A percentile compares a stretch with the other conserved stretches of the same genome.
Evolutionary conservation across 1,140 invertebrate genomes (phyloP).

Genomic region (Leptopilina clavipes): DNA sequence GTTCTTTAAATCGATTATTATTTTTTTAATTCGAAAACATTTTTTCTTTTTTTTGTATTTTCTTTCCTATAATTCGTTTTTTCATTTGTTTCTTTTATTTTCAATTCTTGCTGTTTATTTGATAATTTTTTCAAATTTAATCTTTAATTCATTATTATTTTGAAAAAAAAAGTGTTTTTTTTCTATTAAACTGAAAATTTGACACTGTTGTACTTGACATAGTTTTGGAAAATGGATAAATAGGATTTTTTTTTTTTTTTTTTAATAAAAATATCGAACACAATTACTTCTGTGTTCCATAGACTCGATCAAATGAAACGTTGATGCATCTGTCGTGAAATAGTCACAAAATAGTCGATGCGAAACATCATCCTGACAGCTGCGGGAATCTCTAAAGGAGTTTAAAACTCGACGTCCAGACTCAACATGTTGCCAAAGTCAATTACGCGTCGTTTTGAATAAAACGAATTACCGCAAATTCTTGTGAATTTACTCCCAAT

Average conservation of each 20-base stretch:
- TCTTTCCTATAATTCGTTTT: neutral
- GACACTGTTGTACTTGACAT: neutral
- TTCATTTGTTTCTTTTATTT: neutral
- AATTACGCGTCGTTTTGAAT: slow-evolving; percentile 31
- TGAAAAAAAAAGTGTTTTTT: too few relatives aligned
- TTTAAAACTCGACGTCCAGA: slow-evolving; percentile 32
- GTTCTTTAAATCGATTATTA: too few relatives aligned
- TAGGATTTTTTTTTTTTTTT: neutral
- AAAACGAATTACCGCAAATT: slow-evolving; percentile 15
- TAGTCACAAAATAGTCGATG: neutral
- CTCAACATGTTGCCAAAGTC: slow-evolving; percentile 14
- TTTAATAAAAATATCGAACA: slow-evolving; percentile 4
- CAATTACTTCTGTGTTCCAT: too few relatives aligned
- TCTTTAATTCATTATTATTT: too few relatives aligned
- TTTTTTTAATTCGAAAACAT: neutral
- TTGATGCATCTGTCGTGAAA: slow-evolving; percentile 7
- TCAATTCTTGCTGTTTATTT: neutral
- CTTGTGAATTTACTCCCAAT: neutral
- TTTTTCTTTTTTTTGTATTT: neutral
- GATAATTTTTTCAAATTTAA: too few relatives aligned
- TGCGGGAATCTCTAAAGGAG: slow-evolving; percentile 26
- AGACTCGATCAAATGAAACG: slow-evolving; percentile 2
- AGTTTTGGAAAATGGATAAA: neutral
- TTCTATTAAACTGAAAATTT: neutral
- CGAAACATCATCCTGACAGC: slow-evolving; percentile 27